Evolutionary conservation across 2,888 invertebrate genomes (phyloP).

Genomic region (Emmelina monodactyla): DNA sequence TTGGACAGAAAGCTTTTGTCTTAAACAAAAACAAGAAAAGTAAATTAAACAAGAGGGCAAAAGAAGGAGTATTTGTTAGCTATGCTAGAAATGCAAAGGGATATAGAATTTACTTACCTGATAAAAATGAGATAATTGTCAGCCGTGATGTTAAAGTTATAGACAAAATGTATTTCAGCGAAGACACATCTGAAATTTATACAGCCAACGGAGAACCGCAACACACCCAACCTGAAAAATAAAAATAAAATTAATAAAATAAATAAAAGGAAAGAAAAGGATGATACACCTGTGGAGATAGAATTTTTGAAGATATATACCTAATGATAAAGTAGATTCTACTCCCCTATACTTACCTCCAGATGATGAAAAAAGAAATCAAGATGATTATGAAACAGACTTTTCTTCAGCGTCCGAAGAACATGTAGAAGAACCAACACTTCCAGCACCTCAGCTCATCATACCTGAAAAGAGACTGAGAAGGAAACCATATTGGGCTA

Average conservation of each 20-base stretch:
- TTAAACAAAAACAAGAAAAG: conserved; percentile 2
- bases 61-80: conserved; percentile 7
- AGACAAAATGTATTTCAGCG: neutral
- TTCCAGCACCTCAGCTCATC: neutral
- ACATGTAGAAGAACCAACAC: neutral
- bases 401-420: conserved; percentile 1
- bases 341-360: too few relatives aligned
- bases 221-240: conserved; percentile 6
- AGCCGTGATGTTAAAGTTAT: conserved; percentile 3
- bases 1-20: conserved; percentile 4
- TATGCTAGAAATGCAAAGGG: conserved; percentile 8
- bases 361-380: too few relatives aligned
- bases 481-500: neutral
- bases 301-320: too few relatives aligned
- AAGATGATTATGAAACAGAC: neutral
- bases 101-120: conserved; percentile 5
- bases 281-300: too few relatives aligned
- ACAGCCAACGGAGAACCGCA: conserved; percentile 5
- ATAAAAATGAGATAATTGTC: conserved; percentile 3
- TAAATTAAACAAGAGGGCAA: conserved; percentile 4
- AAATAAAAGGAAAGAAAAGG: too few relatives aligned
- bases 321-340: too few relatives aligned
- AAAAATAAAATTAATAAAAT: conserved; percentile 2
- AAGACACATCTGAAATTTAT: conserved; percentile 5
- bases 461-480: neutral